These are phyloP conservation scores for Conger conger DNA, from an alignment of 2,113 vertebrate species.

Conservation along the genomic window DNA sequence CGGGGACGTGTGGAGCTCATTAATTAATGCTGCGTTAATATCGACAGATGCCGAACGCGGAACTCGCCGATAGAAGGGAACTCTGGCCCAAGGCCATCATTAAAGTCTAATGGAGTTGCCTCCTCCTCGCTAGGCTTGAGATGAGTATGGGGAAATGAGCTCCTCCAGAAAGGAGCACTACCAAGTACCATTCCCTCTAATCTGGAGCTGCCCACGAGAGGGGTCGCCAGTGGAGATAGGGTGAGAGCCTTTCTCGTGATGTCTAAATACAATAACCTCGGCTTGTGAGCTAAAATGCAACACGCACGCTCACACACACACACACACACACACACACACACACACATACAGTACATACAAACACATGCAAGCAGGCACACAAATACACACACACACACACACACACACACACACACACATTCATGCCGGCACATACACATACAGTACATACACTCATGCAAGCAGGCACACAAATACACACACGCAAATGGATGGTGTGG, in stretches of 20 bases:
- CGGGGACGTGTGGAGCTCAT: not conserved
- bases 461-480: not conserved
- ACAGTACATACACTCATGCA: too few species aligned
- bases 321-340: too few species aligned
- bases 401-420: not conserved
- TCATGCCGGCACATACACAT: not conserved
- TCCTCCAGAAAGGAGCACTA: not conserved
- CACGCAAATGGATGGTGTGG: not conserved
- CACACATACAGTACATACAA: too few species aligned
- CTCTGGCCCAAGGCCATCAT: constrained; percentile 10
- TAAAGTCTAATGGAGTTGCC: constrained; percentile 10
- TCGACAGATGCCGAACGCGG: not conserved
- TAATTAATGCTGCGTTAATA: constrained; percentile 21
- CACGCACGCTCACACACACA: too few species aligned
- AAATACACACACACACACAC: too few species aligned
- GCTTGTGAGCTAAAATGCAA: not conserved
- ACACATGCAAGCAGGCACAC: too few species aligned
- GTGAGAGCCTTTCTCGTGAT: not conserved
- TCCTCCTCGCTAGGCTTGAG: not conserved
- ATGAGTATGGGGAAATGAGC: constrained; percentile 6
- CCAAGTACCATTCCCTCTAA: not conserved
- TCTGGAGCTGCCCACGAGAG: not conserved
- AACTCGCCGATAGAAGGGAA: not conserved
- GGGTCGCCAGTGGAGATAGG: not conserved
- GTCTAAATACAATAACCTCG: not conserved